Percentiles rank a stretch among this genome's conserved stretches.
phyloP scores from a whole-genome alignment of 2,113 vertebrate genomes.

The Oncorhynchus mykiss region DNA sequence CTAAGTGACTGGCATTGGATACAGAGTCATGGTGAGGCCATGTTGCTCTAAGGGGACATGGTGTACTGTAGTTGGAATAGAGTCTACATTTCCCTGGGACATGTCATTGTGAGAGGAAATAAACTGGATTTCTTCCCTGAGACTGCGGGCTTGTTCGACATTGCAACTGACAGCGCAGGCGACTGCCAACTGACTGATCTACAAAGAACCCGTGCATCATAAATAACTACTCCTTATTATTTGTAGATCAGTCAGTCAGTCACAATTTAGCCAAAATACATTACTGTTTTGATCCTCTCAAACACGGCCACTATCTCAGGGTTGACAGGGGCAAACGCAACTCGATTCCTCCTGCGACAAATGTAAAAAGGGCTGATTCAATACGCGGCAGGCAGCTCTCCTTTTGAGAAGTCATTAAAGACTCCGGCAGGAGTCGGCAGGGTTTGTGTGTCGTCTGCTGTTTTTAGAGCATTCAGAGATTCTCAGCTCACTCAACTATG shows the following conservation, averaged over 20 bases:
- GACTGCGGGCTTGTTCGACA: not conserved
- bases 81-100: not conserved
- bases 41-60: not conserved
- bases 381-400: not conserved
- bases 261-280: no score
- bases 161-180: no score
- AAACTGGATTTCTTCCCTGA: not conserved
- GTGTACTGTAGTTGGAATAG: not conserved
- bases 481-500: constrained; percentile 1
- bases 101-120: not conserved
- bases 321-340: no score
- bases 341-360: no score
- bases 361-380: not conserved
- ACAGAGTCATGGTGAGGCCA: not conserved
- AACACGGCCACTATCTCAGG: no score
- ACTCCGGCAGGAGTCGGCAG: not conserved
- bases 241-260: no score
- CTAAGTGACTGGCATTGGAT: not conserved
- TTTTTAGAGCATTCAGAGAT: constrained; percentile 1
- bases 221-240: no score
- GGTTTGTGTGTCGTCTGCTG: not conserved
- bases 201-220: no score
- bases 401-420: constrained; percentile 9
- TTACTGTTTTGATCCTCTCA: no score
- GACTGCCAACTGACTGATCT: no score